Evolutionary conservation across 2,113 vertebrate genomes (phyloP).

Genomic region (Oplegnathus fasciatus): DNA sequence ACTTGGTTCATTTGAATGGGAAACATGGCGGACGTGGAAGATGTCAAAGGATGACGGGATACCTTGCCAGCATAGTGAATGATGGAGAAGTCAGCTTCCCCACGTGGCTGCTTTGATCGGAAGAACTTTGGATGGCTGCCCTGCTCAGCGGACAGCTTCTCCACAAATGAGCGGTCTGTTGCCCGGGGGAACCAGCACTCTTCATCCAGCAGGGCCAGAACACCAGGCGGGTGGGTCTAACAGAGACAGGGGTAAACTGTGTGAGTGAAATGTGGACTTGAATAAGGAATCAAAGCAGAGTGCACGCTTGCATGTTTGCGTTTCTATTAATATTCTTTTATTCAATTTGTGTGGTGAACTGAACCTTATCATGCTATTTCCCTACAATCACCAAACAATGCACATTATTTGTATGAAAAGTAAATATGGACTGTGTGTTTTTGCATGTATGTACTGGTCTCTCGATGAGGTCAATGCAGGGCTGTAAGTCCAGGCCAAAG

Average conservation of each 20-base stretch:
- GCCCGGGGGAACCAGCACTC: conserved; percentile 96
- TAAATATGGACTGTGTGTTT: not conserved
- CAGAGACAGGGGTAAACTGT: not conserved
- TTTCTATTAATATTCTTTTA: not conserved
- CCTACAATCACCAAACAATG: conserved; percentile 7
- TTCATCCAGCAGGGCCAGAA: conserved; percentile 92
- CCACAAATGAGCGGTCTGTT: conserved; percentile 92
- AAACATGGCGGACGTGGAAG: not conserved
- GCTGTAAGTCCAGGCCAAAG: conserved; percentile 91
- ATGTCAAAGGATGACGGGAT: not conserved
- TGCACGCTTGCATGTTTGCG: not conserved
- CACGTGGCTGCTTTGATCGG: conserved; percentile 88
- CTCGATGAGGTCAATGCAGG: conserved; percentile 93
- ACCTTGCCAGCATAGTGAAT: conserved; percentile 95
- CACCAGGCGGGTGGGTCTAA: conserved; percentile 90
- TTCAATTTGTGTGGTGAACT: not conserved
- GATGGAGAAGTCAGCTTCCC: conserved; percentile 91
- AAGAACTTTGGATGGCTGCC: conserved; percentile 91
- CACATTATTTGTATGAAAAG: not conserved
- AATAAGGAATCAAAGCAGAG: not conserved
- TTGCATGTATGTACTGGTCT: conserved; percentile 82
- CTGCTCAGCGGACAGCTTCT: conserved; percentile 90
- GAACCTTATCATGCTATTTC: not conserved
- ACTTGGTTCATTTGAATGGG: not conserved
- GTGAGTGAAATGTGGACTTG: conserved; percentile 8